Percentiles rank a stretch among this genome's conserved stretches.
Evolutionary conservation across 2,888 invertebrate species (phyloP).

Genomic region (Capitulum mitella): DNA sequence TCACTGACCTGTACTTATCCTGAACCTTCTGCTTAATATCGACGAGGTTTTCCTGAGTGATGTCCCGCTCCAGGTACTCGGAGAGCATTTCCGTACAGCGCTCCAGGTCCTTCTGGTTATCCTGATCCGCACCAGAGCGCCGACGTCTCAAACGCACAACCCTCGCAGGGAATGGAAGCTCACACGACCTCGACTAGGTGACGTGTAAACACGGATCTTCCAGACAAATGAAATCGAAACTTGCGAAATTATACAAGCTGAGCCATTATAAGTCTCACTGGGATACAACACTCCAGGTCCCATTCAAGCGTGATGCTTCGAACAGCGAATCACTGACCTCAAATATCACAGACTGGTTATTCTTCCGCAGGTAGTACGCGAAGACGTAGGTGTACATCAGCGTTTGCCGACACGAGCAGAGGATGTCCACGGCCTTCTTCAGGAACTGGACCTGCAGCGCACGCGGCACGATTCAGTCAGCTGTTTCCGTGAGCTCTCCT

Average conservation of each 20-base stretch:
- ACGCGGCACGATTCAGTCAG: no score
- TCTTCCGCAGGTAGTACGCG: slow-evolving; percentile 95
- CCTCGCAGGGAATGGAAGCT: no score
- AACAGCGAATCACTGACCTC: no score
- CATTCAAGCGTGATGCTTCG: no score
- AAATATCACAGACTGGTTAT: slow-evolving; percentile 97
- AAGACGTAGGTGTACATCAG: slow-evolving; percentile 99
- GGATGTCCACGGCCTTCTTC: slow-evolving; percentile 92
- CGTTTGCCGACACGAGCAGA: slow-evolving; percentile 94
- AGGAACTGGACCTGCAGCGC: slow-evolving; percentile 85
- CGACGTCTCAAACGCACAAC: no score
- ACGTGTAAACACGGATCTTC: no score
- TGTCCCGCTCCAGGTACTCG: slow-evolving; percentile 95
- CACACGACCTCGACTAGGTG: no score
- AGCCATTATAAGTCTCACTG: no score
- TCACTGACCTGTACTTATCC: slow-evolving; percentile 81
- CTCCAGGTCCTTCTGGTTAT: slow-evolving; percentile 96
- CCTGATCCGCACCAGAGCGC: slow-evolving; percentile 47
- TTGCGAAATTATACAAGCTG: no score
- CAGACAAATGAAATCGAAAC: no score
- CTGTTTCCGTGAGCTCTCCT: no score
- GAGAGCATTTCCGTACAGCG: slow-evolving; percentile 94
- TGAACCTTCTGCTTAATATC: slow-evolving; percentile 98
- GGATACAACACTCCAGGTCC: no score
- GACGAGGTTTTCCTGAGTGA: slow-evolving; percentile 91